Evolutionary conservation across 2,888 invertebrate species (phyloP).

Genomic region (Tetheella fluctuosa): DNA sequence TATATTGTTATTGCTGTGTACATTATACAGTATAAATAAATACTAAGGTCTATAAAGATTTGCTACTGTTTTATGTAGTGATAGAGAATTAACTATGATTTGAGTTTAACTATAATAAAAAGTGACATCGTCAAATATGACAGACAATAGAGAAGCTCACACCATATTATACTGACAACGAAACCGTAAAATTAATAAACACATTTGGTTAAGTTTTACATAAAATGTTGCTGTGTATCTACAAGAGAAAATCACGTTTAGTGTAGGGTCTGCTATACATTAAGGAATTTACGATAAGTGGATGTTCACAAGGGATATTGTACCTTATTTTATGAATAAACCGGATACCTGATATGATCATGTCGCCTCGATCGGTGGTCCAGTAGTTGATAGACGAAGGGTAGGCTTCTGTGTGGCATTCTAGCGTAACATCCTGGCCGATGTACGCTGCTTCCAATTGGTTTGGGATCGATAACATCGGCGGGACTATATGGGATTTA

Average conservation of each 20-base stretch:
- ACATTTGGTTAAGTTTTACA: neutral
- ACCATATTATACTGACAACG: neutral
- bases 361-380: conserved; percentile 95
- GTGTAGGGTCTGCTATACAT: conserved; percentile 12
- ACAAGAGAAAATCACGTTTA: conserved; percentile 9
- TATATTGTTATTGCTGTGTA: no score
- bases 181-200: neutral
- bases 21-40: no score
- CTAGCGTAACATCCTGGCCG: conserved; percentile 94
- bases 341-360: conserved; percentile 93
- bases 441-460: conserved; percentile 95
- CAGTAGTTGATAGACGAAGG: conserved; percentile 97
- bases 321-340: conserved; percentile 9
- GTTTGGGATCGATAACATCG: conserved; percentile 96
- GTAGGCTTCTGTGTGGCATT: conserved; percentile 96
- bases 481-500: conserved; percentile 88
- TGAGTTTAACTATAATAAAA: neutral
- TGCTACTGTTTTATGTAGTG: no score
- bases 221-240: neutral
- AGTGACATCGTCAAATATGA: neutral
- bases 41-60: no score
- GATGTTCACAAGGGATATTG: conserved; percentile 11
- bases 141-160: neutral
- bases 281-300: conserved; percentile 13
- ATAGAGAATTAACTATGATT: no score